Percentiles rank a stretch among this genome's conserved stretches.
These are phyloP conservation scores for Stegana nigrithorax DNA, from an alignment of 2,888 invertebrate species.

Conservation along the genomic window DNA sequence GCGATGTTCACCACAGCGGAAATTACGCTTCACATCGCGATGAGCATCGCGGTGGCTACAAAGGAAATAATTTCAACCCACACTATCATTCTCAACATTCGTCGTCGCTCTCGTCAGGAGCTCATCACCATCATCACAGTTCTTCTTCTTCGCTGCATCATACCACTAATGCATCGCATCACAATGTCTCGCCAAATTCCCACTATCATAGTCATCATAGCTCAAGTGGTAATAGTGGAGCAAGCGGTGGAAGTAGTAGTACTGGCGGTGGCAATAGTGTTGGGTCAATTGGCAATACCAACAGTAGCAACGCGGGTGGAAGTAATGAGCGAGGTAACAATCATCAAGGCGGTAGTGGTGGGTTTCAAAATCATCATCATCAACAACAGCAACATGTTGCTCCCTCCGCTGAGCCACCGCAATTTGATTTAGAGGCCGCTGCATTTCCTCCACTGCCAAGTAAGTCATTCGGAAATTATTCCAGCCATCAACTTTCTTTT, in stretches of 20 bases:
- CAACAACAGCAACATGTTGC: conserved; percentile 60
- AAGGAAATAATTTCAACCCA: conserved; percentile 63
- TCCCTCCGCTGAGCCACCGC: conserved; percentile 70
- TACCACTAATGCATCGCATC: conserved; percentile 17
- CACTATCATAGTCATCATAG: conserved; percentile 50
- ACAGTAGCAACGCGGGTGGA: conserved; percentile 32
- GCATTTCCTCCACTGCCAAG: conserved; percentile 86
- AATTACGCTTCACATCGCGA: conserved; percentile 55
- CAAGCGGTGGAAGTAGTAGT: conserved; percentile 31
- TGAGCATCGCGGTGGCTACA: conserved; percentile 61
- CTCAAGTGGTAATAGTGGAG: conserved; percentile 45
- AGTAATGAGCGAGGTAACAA: conserved; percentile 28
- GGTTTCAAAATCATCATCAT: conserved; percentile 56
- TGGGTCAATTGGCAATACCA: conserved; percentile 25
- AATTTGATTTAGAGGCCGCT: conserved; percentile 83
- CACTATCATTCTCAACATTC: conserved; percentile 60
- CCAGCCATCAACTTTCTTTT: too few relatives aligned
- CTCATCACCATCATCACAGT: conserved; percentile 47
- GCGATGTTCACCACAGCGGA: conserved; percentile 35
- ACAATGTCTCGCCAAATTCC: conserved; percentile 37
- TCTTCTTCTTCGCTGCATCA: conserved; percentile 49
- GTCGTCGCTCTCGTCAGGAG: conserved; percentile 41
- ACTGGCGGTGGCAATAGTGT: conserved; percentile 28
- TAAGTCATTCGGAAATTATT: too few relatives aligned
- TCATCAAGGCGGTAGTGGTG: conserved; percentile 41